A percentile compares a stretch with the other conserved stretches of the same genome.
phyloP scores from a whole-genome alignment of 2,113 vertebrate genomes.

The Phyllopteryx taeniolatus region DNA sequence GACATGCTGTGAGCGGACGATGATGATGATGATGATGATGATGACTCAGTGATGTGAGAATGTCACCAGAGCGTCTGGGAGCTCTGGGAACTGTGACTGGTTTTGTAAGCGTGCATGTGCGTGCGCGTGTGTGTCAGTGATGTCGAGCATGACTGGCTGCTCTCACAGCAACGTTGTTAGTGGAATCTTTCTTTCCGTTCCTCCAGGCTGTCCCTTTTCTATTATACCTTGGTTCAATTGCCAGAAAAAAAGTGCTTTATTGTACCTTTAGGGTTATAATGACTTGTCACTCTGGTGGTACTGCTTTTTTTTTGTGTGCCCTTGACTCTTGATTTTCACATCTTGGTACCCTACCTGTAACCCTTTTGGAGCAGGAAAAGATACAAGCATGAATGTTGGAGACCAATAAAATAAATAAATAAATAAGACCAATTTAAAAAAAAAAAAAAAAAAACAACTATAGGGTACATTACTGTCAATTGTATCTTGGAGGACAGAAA shows the following conservation, averaged over 20 bases:
- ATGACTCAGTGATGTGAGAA: slow-evolving; percentile 72
- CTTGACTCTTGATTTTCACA: neutral
- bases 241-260: neutral
- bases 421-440: neutral
- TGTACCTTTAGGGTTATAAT: slow-evolving; percentile 1
- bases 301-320: neutral
- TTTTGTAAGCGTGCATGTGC: slow-evolving; percentile 35
- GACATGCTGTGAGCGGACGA: slow-evolving; percentile 50
- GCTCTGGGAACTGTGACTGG: slow-evolving; percentile 57
- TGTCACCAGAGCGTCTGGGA: slow-evolving; percentile 62
- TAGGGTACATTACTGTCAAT: neutral
- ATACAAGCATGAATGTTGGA: neutral
- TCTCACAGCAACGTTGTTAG: slow-evolving; percentile 20
- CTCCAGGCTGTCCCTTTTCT: neutral
- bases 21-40: slow-evolving; percentile 44
- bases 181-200: slow-evolving; percentile 16
- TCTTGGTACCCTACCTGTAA: neutral
- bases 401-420: neutral
- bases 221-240: neutral
- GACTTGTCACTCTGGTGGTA: neutral
- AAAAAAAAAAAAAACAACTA: too few species aligned
- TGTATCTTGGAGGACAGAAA: neutral
- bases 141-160: slow-evolving; percentile 26
- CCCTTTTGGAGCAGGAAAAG: neutral
- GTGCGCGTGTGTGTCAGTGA: slow-evolving; percentile 15